Percentiles rank a stretch among this genome's conserved stretches.
These are phyloP conservation scores for Malurus cyaneus DNA, from an alignment of 2,113 vertebrate genomes.

Conservation along the genomic window DNA sequence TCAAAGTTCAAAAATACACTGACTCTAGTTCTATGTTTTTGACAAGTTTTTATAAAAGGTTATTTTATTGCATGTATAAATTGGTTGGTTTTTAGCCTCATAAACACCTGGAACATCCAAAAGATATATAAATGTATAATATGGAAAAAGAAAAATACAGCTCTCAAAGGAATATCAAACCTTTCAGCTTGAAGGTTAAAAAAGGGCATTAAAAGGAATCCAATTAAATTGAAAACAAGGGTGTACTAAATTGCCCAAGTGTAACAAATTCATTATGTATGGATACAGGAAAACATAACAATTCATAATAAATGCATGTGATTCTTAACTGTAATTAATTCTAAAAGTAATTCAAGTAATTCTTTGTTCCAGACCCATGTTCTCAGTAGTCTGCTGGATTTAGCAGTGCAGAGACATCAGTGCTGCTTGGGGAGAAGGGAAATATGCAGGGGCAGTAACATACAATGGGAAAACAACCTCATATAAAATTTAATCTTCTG, in stretches of 20 bases:
- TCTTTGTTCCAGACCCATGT: background rate
- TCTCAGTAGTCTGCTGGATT: background rate
- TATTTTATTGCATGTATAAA: background rate
- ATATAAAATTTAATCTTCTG: conserved; percentile 17
- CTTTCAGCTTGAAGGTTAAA: conserved; percentile 4
- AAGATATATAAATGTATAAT: background rate
- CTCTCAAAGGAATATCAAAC: background rate
- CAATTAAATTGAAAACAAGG: conserved; percentile 3
- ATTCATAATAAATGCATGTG: background rate
- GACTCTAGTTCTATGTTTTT: background rate
- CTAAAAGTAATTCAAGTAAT: background rate
- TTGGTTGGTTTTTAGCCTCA: background rate
- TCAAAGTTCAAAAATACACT: background rate
- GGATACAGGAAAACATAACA: background rate
- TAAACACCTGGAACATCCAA: background rate
- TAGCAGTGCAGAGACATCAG: background rate
- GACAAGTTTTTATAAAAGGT: background rate
- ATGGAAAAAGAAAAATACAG: background rate
- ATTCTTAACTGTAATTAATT: background rate
- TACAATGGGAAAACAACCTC: background rate
- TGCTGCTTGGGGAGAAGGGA: background rate
- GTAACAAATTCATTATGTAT: conserved; percentile 22
- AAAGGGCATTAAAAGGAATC: background rate
- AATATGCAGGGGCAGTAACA: background rate
- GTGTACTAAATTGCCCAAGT: background rate